phyloP scores from a whole-genome alignment of 2,888 invertebrate species.

The Amiota mariae region DNA sequence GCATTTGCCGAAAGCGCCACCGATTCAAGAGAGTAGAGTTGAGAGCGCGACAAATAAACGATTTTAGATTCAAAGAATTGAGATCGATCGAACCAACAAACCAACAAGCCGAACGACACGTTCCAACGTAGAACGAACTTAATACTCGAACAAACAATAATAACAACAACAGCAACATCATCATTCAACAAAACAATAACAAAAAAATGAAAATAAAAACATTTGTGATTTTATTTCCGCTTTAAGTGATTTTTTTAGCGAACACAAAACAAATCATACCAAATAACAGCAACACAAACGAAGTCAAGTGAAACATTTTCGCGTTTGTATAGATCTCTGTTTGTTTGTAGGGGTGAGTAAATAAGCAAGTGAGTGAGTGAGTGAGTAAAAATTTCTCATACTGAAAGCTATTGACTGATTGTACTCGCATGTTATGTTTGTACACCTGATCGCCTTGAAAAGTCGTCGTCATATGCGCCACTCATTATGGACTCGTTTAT shows the following conservation, averaged over 20 bases:
- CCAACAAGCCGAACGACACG: constrained; percentile 15
- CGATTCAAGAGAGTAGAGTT: too few relatives aligned
- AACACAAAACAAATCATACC: background rate
- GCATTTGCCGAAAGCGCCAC: too few relatives aligned
- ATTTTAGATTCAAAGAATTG: too few relatives aligned
- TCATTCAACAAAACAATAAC: too few relatives aligned
- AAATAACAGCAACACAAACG: background rate
- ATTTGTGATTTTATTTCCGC: constrained; percentile 25
- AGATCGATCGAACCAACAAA: background rate
- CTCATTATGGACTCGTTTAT: background rate
- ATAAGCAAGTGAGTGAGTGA: background rate
- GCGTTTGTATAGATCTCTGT: constrained; percentile 43
- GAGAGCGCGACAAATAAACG: too few relatives aligned
- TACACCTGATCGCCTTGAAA: constrained; percentile 66
- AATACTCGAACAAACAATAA: constrained; percentile 6
- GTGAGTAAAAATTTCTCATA: too few relatives aligned
- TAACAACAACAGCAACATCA: too few relatives aligned
- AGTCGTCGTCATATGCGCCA: constrained; percentile 27
- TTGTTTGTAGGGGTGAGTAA: constrained; percentile 17
- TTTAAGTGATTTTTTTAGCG: constrained; percentile 25
- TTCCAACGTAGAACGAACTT: constrained; percentile 12
- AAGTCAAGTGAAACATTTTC: constrained; percentile 23
- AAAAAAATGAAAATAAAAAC: too few relatives aligned
- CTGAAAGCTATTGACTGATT: background rate
- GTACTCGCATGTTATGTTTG: constrained; percentile 44